Base-by-base conservation (phyloP, 2,888 invertebrate species). In the Acanthococcus lagerstroemiae region DNA sequence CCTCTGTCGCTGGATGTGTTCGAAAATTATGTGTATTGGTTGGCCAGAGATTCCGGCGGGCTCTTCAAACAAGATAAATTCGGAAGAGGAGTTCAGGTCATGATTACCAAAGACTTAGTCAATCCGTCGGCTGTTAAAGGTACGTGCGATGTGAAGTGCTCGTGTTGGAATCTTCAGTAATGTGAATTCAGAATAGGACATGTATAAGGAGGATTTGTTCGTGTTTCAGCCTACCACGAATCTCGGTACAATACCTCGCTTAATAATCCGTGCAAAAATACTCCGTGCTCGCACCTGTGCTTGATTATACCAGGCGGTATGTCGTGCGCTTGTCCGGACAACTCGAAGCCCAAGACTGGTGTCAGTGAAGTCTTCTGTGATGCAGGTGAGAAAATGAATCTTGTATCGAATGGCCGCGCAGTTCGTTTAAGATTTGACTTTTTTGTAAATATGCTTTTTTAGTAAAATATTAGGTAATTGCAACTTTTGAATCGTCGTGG, bases 21-120 rank as follows among this genome's bases (percentile, higher is more conserved):
- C 77, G 96, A 95, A 77, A 91, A 89, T 26, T 84, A 85, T 68
- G 75, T 97, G 71, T 97, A 87, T 78, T 97, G 95, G 95, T 83
- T 91, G n/a, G 91, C 95, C 0, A 82, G 87, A 66, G 88, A 90
- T 72, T 84, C 87, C 0, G 95, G 95, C 1, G 91, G 93, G 73
- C 79, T 97, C 5, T 80, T 90, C 56, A 82, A 84, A 24, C 94
- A 95, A 76, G 95, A 99, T 76, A 99, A 99, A 79, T 97, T 97
- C 78, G 97, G 97, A 0, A 81, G 95, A 57, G 95, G 95, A 12
- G 90, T 95, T 69, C 88, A 91, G 46, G 87, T 88, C 55, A 80
- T 85, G 1, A 80, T 97, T 22, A 86, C 90, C 68, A 85, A 84
- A 72, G 88, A 93, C 74, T 82, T 96, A 67, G 84, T 87, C 70